Conservation (phyloP, 2,888 invertebrate species). For the Yponomeuta sedellus region DNA sequence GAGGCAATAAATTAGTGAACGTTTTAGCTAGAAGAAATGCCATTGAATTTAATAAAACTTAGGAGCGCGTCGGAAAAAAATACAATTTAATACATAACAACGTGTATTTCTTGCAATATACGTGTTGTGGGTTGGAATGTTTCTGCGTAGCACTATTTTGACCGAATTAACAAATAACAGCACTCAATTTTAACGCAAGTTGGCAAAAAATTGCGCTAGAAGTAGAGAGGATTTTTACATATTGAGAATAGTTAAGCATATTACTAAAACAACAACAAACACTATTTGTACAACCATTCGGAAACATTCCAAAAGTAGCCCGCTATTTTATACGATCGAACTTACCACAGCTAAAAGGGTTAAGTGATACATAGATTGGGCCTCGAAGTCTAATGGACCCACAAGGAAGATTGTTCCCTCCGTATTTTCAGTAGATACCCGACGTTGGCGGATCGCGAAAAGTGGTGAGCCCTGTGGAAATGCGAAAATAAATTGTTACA, state of each 20-base stretch:
- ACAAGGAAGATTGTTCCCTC: conserved; percentile 87
- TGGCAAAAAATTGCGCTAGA: no score
- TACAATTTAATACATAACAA: no score
- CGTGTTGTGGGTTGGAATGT: no score
- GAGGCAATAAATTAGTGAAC: no score
- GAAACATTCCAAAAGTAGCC: conserved; percentile 4
- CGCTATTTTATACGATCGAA: conserved; percentile 23
- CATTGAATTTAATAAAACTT: no score
- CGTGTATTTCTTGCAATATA: no score
- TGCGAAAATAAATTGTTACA: conserved; percentile 35
- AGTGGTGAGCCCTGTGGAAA: conserved; percentile 81
- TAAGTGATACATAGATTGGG: conserved; percentile 90
- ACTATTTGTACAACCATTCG: not conserved
- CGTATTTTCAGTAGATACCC: conserved; percentile 84
- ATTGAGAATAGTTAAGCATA: not conserved
- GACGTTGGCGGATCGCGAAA: conserved; percentile 86
- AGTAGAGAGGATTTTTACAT: no score
- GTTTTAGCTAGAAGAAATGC: no score
- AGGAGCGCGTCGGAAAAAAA: no score
- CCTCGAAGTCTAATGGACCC: conserved; percentile 91
- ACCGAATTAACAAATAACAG: no score
- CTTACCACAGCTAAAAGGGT: conserved; percentile 92
- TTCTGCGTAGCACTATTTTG: no score
- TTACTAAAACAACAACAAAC: not conserved
- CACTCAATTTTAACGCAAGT: no score